Evolutionary conservation across 2,113 vertebrate genomes (phyloP).

Genomic region (Sporophila hypoxantha): DNA sequence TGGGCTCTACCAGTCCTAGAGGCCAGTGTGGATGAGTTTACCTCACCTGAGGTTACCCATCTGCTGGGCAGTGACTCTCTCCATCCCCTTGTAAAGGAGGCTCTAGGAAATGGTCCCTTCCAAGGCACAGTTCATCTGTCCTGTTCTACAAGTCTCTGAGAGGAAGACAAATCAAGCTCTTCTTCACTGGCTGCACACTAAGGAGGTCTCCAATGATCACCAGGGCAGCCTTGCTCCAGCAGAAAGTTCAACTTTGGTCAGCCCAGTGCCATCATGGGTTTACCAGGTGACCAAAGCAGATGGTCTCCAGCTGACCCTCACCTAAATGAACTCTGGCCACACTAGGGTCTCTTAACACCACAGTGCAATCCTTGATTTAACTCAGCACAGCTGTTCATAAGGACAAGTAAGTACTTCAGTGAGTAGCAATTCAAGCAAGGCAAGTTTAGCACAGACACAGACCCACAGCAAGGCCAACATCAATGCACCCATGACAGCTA

Average conservation of each 20-base stretch:
- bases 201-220: background rate
- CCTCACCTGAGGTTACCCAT: background rate
- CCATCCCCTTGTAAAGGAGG: background rate
- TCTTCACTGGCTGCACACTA: background rate
- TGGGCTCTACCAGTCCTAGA: background rate
- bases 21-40: background rate
- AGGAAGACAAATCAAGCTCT: background rate
- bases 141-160: background rate
- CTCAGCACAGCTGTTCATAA: background rate
- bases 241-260: background rate
- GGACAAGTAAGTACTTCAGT: background rate
- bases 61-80: accelerated
- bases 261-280: background rate
- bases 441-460: background rate
- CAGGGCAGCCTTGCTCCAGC: background rate
- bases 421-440: background rate
- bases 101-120: background rate
- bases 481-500: accelerated
- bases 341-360: background rate
- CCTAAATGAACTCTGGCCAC: background rate
- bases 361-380: accelerated
- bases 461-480: background rate
- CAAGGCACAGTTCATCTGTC: background rate
- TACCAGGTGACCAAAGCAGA: background rate
- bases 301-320: background rate